Conservation (phyloP, 2,888 invertebrate genomes). For the Steromphala cineraria region DNA sequence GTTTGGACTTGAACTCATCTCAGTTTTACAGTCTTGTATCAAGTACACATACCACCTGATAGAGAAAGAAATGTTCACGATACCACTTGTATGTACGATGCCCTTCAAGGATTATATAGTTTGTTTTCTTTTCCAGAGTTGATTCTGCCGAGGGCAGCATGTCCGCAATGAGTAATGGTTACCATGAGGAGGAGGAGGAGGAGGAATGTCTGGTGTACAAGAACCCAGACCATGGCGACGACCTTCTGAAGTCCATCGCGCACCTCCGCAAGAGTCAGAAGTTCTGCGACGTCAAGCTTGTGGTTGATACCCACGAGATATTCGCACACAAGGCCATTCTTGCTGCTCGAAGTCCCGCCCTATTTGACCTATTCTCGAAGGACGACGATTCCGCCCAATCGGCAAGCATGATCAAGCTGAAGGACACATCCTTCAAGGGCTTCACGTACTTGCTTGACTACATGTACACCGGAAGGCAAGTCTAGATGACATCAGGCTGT, state of each 20-base stretch:
- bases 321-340: conserved; percentile 87
- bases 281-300: conserved; percentile 90
- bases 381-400: conserved; percentile 75
- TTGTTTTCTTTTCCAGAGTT: not conserved
- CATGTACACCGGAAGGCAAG: conserved; percentile 85
- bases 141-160: not conserved
- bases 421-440: conserved; percentile 82
- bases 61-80: too few species aligned
- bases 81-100: too few species aligned
- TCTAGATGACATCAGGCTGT: not conserved
- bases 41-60: too few species aligned
- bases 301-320: conserved; percentile 85
- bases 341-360: conserved; percentile 86
- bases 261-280: conserved; percentile 88
- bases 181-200: conserved; percentile 38
- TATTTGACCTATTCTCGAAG: conserved; percentile 84
- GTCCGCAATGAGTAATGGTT: not conserved
- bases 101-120: too few species aligned
- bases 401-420: conserved; percentile 78
- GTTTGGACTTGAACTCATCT: too few species aligned
- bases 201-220: conserved; percentile 52
- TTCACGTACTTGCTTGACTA: conserved; percentile 87
- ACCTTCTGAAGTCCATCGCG: conserved; percentile 82
- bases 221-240: conserved; percentile 59
- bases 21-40: too few species aligned